Base-by-base conservation (phyloP, 53 echinoderm and acorn worm genomes). In the Stichopus horrens region DNA sequence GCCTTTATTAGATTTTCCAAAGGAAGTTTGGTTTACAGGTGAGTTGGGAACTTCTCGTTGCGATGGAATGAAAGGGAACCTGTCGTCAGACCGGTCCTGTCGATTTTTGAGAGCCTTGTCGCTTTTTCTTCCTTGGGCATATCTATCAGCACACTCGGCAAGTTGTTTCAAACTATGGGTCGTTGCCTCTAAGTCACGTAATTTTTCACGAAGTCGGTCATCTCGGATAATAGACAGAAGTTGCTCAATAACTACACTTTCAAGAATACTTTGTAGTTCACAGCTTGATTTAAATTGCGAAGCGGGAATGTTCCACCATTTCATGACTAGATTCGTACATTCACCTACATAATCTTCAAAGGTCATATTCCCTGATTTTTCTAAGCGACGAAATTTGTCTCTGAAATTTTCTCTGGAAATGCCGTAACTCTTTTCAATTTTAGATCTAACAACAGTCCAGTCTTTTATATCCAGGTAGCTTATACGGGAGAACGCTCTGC, bases 301-400 rank as follows among this genome's bases (percentile, higher is more conserved):
- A 65, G 65, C 58, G 5, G 84, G 84, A 84, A 84, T 84, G 14
- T 66, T 22, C 66, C 84, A 84, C 84, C 84, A 84, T 65, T 84
- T 84, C 84, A 84, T 57, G 4, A 83, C 83, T 23, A 58, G 22
- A 4, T 83, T 57, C 5, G 57, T 81, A n/a, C 81, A 81, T 84
- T 84, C 84, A 4, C 66, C 84, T 6, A 84, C 84, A 63, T 84
- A 63, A 10, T 84, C 84, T n/a, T 60, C 84, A 37, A 84, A 84
- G 9, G 83, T 83, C 63, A 83, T 83, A 57, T 21, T 57, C 6
- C 51, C 20, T 7, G 59, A 83, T 18, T 83, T 83, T 23, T 83
- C 66, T 65, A 54, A 66, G 16, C 65, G 63, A 9, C 84, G 84
- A 63, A 83, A 80, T 80, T 76, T 18, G 23, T 76, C 76, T 76